Percentiles rank a stretch among this genome's conserved stretches.
Evolutionary conservation across 2,797 vertebrate genomes (phyloP).

Genomic region (Spinus pinus): DNA sequence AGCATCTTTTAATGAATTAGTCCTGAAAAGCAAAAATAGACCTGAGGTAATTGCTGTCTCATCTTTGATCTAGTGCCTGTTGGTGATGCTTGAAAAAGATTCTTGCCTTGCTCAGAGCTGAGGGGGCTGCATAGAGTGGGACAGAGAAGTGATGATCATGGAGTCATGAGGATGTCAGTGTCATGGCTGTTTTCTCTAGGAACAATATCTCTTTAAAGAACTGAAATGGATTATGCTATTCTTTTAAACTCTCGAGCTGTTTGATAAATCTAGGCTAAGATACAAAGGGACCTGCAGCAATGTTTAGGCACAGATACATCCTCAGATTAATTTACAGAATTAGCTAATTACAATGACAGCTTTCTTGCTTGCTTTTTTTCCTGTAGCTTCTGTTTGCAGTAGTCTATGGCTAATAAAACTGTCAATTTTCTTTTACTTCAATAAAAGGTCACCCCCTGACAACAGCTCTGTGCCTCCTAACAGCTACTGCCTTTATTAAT

Average conservation of each 20-base stretch:
- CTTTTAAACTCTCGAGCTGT: background rate
- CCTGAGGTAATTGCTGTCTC: background rate
- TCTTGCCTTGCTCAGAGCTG: background rate
- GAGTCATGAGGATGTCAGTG: background rate
- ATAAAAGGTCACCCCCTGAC: constrained; percentile 78
- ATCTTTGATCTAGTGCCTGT: background rate
- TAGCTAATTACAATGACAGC: constrained; percentile 66
- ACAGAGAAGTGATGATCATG: background rate
- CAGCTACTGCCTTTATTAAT: constrained; percentile 86
- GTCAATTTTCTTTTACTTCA: constrained; percentile 80
- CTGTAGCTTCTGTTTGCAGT: constrained; percentile 46
- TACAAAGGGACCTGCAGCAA: background rate
- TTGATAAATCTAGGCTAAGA: background rate
- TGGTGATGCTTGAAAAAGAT: background rate
- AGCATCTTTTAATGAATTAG: background rate
- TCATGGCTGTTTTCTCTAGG: background rate
- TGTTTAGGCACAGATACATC: background rate
- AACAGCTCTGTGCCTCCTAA: constrained; percentile 74
- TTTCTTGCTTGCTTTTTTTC: constrained; percentile 40
- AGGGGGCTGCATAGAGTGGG: background rate
- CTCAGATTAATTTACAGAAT: constrained; percentile 41
- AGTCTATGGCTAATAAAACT: constrained; percentile 76
- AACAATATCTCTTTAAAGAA: background rate
- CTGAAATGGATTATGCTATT: background rate
- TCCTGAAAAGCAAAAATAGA: background rate